Conservation (phyloP, 2,797 vertebrate species). For the Ctenopoma kingsleyae region DNA sequence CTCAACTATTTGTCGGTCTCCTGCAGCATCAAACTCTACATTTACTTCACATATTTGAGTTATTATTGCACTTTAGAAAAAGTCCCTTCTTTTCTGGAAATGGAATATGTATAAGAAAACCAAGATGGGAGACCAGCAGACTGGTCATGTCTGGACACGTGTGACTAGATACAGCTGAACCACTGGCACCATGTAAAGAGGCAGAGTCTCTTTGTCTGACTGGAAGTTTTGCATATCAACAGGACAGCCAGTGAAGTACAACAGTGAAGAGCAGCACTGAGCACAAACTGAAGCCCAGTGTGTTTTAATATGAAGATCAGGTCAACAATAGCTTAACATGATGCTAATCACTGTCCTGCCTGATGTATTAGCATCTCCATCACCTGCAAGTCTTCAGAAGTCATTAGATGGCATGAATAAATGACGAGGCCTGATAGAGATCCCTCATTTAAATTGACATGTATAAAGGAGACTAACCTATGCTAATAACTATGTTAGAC, state of each 20-base stretch:
- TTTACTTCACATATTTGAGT: too few relatives aligned
- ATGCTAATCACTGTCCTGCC: conserved; percentile 20
- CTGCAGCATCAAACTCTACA: too few relatives aligned
- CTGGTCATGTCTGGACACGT: not conserved
- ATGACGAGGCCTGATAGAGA: conserved; percentile 16
- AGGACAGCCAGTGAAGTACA: too few relatives aligned
- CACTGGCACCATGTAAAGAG: conserved; percentile 21
- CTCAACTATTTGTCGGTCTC: too few relatives aligned
- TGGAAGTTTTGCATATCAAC: conserved; percentile 13
- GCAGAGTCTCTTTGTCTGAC: not conserved
- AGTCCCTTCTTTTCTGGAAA: too few relatives aligned
- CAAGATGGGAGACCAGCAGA: too few relatives aligned
- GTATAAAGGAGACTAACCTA: conserved; percentile 1
- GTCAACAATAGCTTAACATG: conserved; percentile 2
- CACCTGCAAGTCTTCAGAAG: not conserved
- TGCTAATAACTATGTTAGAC: conserved; percentile 18
- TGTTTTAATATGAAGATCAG: conserved; percentile 1
- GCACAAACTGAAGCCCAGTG: not conserved
- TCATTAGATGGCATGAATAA: conserved; percentile 5
- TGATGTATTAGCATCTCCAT: conserved; percentile 37
- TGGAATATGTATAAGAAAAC: too few relatives aligned
- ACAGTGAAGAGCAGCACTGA: not conserved
- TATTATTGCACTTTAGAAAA: too few relatives aligned
- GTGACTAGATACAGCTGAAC: not conserved
- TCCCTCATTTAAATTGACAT: not conserved